These are phyloP conservation scores for Drosophila fungiperda DNA, from an alignment of 2,888 invertebrate species.

Conservation along the genomic window DNA sequence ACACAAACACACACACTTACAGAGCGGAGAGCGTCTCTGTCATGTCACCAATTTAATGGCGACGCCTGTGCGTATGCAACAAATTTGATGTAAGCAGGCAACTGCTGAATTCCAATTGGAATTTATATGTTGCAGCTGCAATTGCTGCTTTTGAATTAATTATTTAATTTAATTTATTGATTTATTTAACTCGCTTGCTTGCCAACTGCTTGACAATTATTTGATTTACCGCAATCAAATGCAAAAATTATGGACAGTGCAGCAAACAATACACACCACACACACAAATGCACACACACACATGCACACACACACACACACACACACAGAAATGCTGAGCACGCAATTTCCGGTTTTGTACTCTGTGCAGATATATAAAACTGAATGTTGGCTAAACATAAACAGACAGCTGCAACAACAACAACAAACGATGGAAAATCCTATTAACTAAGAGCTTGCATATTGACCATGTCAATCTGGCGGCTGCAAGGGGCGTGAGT, in stretches of 20 bases:
- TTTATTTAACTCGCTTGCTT: slow-evolving; percentile 58
- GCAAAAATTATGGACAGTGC: slow-evolving; percentile 35
- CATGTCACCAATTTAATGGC: slow-evolving; percentile 49
- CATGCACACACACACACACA: slow-evolving; percentile 8
- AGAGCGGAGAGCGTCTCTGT: neutral
- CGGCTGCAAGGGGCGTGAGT: neutral
- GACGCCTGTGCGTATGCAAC: slow-evolving; percentile 60
- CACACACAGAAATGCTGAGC: slow-evolving; percentile 26
- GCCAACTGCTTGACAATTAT: slow-evolving; percentile 41
- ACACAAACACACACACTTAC: neutral
- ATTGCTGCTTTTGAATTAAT: slow-evolving; percentile 45
- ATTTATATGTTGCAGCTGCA: slow-evolving; percentile 18
- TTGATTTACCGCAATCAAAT: slow-evolving; percentile 45
- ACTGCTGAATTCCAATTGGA: slow-evolving; percentile 14
- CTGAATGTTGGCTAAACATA: slow-evolving; percentile 16
- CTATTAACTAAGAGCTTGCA: slow-evolving; percentile 53
- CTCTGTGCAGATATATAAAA: slow-evolving; percentile 1
- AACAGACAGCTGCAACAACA: slow-evolving; percentile 14
- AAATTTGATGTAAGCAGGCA: slow-evolving; percentile 30
- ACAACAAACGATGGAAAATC: slow-evolving; percentile 44
- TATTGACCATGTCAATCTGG: slow-evolving; percentile 11
- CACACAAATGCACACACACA: neutral
- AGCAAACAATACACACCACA: neutral
- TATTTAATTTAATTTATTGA: slow-evolving; percentile 67
- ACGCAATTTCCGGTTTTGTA: slow-evolving; percentile 61